Percentiles rank a stretch among this genome's conserved stretches.
Conservation (phyloP, 2,888 invertebrate genomes). For the Philhelius pedissequus region DNA sequence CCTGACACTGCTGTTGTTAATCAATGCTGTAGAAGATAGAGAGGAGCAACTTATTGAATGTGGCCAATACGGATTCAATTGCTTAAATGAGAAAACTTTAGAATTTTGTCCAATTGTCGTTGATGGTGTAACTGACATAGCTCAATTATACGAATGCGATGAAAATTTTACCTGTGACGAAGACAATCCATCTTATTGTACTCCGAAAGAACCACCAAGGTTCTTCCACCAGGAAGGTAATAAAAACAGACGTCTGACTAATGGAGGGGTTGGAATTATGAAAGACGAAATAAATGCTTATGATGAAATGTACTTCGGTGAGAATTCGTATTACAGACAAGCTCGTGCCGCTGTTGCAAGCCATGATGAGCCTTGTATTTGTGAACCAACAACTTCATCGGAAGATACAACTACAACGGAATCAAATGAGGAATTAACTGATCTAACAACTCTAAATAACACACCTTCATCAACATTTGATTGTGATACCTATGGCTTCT, state of each 20-base stretch:
- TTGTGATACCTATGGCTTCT: slow-evolving; percentile 69
- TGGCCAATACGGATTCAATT: slow-evolving; percentile 70
- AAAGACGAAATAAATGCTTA: neutral
- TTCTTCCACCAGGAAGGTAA: neutral
- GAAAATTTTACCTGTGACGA: slow-evolving; percentile 69
- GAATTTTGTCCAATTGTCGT: slow-evolving; percentile 61
- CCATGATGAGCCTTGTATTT: neutral
- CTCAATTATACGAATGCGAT: slow-evolving; percentile 48
- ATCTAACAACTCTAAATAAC: slow-evolving; percentile 11
- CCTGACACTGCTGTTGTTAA: neutral
- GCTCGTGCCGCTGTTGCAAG: neutral
- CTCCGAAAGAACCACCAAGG: slow-evolving; percentile 53
- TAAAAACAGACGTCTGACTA: neutral
- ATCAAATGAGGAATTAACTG: neutral
- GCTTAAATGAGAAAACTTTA: slow-evolving; percentile 55
- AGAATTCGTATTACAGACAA: neutral
- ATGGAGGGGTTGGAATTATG: neutral
- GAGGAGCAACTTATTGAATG: slow-evolving; percentile 20
- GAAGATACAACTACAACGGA: neutral
- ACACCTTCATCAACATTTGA: slow-evolving; percentile 32
- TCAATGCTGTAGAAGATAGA: neutral
- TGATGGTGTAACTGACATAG: slow-evolving; percentile 53
- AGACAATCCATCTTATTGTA: slow-evolving; percentile 70
- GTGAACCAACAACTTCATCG: neutral
- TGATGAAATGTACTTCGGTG: slow-evolving; percentile 15